phyloP scores from a whole-genome alignment of 2,113 vertebrate species.

The Condylura cristata region DNA sequence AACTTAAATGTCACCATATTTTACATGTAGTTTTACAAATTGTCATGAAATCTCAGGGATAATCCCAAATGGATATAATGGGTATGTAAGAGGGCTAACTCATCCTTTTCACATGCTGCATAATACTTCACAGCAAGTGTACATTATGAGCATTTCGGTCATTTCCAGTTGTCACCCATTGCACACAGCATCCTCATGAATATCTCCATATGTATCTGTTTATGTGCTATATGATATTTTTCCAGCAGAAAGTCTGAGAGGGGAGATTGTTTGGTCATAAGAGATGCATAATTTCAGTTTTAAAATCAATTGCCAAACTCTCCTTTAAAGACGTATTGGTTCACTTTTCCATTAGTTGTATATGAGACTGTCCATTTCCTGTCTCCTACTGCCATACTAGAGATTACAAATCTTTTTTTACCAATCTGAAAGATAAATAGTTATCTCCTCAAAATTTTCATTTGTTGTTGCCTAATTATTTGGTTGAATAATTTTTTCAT shows the following conservation, averaged over 20 bases:
- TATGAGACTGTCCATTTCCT: not conserved
- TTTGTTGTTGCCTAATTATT: not conserved
- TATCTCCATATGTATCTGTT: not conserved
- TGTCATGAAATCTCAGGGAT: accelerated
- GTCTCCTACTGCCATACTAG: not conserved
- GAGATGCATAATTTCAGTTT: not conserved
- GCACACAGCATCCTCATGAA: not conserved
- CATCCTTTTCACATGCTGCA: not conserved
- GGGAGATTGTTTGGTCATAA: not conserved
- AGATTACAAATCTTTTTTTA: not conserved
- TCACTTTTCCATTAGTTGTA: not conserved
- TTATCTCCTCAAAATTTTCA: not conserved
- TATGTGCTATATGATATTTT: not conserved
- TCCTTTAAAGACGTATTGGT: not conserved
- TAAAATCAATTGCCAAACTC: not conserved
- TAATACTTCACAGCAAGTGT: not conserved
- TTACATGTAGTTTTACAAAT: not conserved
- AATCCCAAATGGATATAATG: not conserved
- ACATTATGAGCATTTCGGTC: not conserved
- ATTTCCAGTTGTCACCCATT: not conserved
- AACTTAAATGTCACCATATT: not conserved
- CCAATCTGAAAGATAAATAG: not conserved
- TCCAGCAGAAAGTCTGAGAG: not conserved
- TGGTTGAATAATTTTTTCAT: not conserved
- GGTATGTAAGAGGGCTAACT: accelerated